These are phyloP conservation scores for Macropis europaea DNA, from an alignment of 2,888 invertebrate genomes.

Conservation along the genomic window DNA sequence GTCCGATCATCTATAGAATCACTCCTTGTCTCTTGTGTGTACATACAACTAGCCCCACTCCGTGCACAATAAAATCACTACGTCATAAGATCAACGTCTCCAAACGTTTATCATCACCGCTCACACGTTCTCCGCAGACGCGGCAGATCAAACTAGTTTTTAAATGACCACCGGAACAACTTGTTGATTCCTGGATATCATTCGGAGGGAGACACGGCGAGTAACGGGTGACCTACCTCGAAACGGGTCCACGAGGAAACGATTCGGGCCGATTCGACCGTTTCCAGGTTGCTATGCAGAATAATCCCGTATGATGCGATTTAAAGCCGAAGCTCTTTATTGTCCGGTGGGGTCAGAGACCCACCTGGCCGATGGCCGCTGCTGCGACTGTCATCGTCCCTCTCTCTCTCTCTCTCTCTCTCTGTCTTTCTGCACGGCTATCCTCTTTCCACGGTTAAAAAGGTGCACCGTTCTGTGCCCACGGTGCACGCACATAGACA, in stretches of 20 bases:
- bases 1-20: too few species aligned
- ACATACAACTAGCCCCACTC: too few species aligned
- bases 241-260: not conserved
- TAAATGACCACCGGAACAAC: constrained; percentile 8
- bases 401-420: constrained; percentile 22
- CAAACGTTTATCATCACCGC: not conserved
- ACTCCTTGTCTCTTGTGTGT: too few species aligned
- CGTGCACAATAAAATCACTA: not conserved
- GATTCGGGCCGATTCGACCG: not conserved
- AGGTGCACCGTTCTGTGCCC: constrained; percentile 9
- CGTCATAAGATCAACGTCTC: not conserved
- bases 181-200: constrained; percentile 29
- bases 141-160: not conserved
- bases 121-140: not conserved
- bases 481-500: constrained; percentile 4
- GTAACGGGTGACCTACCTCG: constrained; percentile 10
- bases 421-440: constrained; percentile 25
- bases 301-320: constrained; percentile 10
- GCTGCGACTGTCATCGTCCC: constrained; percentile 54
- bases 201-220: not conserved
- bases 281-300: not conserved
- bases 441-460: constrained; percentile 29
- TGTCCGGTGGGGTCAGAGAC: constrained; percentile 60
- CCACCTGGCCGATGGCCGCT: constrained; percentile 60
- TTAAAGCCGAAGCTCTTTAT: constrained; percentile 19